Evolutionary conservation across 1,140 invertebrate genomes (phyloP), one percentile per base, ranked within the genome.

Genomic region (Caerostris extrusa): DNA sequence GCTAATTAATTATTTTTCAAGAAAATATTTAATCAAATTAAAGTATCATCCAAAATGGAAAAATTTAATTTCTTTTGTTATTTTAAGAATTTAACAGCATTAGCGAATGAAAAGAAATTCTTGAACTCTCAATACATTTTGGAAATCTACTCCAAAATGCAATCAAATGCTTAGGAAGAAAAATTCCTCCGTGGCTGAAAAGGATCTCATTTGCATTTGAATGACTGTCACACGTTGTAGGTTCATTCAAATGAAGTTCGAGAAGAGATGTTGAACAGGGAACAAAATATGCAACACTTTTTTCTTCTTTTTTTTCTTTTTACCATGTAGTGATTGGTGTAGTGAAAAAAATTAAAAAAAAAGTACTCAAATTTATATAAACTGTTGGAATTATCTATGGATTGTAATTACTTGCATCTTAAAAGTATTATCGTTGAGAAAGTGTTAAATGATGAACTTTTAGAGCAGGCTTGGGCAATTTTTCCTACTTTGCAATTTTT

Each of bases 21-120:
- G 50, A 77, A 77, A 67, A 77, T 53, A 50, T 77, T 77, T 77
- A 77, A 77, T 77, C 71, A 50, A 77, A 77, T 77, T 77, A 77
- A 5, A 14, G 71, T 12, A 50, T 77, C 71, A 77, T 12, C 71
- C 71, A 34, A 12, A 77, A 77, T 50, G 34, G 8, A 50, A 34
- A 77, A 77, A 77, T 77, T 77, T 50, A 77, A 77, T 77, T 77
- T 77, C 34, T 77, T 77, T 53, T 50, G 71, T 77, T 77, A 77
- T 77, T 77, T 77, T 34, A 34, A 50, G 7, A 50, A 53, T 12
- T 50, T 77, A 77, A 77, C 53, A 50, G 71, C 12, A 77, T 77
- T 77, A 77, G 53, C 34, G 34, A 53, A 77, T 53, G 53, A 77
- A 64, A 77, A 77, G 34, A 77, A 77, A 8, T 77, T 53, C 71